Percentiles rank a stretch among this genome's conserved stretches.
Conservation (phyloP, 37 sponge, comb jelly and placozoan species). For the Ephydatia muelleri region DNA sequence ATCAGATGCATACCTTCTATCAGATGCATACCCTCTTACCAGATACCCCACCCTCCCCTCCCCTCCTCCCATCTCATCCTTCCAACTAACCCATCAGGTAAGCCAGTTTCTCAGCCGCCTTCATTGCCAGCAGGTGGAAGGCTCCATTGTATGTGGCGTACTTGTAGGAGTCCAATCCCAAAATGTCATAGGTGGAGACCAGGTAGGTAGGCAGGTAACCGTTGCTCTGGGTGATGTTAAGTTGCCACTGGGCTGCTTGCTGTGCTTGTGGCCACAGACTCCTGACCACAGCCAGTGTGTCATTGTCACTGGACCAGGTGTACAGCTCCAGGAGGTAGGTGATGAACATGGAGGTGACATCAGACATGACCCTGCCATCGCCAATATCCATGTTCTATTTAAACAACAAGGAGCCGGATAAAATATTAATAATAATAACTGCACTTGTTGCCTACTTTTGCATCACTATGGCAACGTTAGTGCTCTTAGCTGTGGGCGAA, state of each 20-base stretch:
- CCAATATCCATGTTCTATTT: background rate
- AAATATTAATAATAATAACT: no score
- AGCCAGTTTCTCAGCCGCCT: slow-evolving; percentile 21
- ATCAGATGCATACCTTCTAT: background rate
- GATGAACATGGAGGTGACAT: slow-evolving; percentile 28
- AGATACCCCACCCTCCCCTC: no score
- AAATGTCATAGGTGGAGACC: slow-evolving; percentile 15
- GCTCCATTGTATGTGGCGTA: slow-evolving; percentile 12
- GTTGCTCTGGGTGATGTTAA: background rate
- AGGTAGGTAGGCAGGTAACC: slow-evolving; percentile 17
- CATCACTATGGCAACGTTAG: no score
- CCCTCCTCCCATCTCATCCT: background rate
- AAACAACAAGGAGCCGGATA: no score
- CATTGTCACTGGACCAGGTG: background rate
- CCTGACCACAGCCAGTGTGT: background rate
- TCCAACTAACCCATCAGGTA: slow-evolving; percentile 8
- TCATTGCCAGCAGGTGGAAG: slow-evolving; percentile 19
- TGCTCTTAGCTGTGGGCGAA: no score
- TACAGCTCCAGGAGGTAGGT: slow-evolving; percentile 21
- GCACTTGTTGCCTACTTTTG: no score
- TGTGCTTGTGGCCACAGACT: slow-evolving; percentile 19
- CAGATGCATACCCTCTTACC: background rate
- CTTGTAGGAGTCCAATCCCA: background rate
- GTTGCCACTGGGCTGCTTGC: slow-evolving; percentile 24
- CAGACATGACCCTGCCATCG: slow-evolving; percentile 16